Evolutionary conservation across 2,113 vertebrate species (phyloP).

Genomic region (Chamaea fasciata): DNA sequence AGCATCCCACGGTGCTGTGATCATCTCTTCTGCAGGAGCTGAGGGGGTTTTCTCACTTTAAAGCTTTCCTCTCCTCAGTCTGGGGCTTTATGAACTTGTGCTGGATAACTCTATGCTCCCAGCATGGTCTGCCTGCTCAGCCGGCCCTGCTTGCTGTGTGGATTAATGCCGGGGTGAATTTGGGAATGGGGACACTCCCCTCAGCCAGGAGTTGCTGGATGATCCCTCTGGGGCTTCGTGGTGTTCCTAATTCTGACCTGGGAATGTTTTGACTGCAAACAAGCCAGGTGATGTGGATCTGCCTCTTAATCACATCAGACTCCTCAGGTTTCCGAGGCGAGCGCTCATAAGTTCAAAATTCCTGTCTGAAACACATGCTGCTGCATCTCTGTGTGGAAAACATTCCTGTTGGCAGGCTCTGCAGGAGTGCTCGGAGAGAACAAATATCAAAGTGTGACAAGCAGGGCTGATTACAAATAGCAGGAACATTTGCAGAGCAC

Average conservation of each 20-base stretch:
- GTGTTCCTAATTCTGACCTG: neutral
- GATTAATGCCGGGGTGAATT: neutral
- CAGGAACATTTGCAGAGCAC: slow-evolving; percentile 54
- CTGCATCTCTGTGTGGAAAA: slow-evolving; percentile 58
- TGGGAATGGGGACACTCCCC: neutral
- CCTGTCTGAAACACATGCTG: slow-evolving; percentile 52
- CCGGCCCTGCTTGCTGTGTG: neutral
- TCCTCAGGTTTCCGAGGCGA: slow-evolving; percentile 27
- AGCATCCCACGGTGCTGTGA: neutral
- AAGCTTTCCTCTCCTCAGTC: neutral
- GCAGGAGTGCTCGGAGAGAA: slow-evolving; percentile 56
- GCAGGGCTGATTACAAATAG: slow-evolving; percentile 51
- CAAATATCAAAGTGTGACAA: slow-evolving; percentile 63
- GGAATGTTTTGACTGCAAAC: slow-evolving; percentile 28
- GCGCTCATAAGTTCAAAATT: slow-evolving; percentile 22
- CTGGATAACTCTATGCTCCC: neutral
- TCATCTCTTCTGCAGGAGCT: neutral
- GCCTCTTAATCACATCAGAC: slow-evolving; percentile 51
- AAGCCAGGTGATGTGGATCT: neutral
- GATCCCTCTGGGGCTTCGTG: neutral
- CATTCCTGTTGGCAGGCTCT: slow-evolving; percentile 57
- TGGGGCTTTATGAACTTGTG: neutral
- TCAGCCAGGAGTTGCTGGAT: neutral
- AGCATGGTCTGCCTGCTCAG: fast-evolving
- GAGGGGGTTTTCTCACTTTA: neutral